Conservation (phyloP, 2,888 invertebrate genomes). For the Drosophila multiciliata region DNA sequence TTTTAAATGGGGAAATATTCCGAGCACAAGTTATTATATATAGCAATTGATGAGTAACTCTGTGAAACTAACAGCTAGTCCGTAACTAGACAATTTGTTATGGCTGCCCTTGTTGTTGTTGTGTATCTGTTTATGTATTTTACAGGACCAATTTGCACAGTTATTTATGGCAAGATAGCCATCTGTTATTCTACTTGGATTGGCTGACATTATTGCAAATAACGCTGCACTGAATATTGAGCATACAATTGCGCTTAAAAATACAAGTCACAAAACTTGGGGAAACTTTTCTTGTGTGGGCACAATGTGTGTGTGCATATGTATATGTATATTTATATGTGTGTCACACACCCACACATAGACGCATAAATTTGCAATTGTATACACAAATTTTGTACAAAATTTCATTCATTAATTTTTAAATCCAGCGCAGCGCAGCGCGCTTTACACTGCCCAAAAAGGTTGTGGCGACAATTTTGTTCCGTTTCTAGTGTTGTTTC, state of each 20-base stretch:
- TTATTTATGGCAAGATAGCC: constrained; percentile 7
- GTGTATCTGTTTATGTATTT: neutral
- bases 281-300: constrained; percentile 19
- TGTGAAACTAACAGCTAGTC: neutral
- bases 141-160: constrained; percentile 24
- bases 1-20: neutral
- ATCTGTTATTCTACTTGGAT: constrained; percentile 23
- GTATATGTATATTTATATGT: neutral
- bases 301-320: too few species aligned
- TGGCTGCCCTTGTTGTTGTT: constrained; percentile 3
- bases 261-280: constrained; percentile 40
- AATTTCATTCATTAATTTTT: constrained; percentile 73
- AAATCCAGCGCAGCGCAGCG: constrained; percentile 25
- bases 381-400: constrained; percentile 45
- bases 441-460: constrained; percentile 59
- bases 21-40: neutral
- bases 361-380: constrained; percentile 23
- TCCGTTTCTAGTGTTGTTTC: constrained; percentile 10
- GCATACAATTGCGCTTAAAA: constrained; percentile 45
- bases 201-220: constrained; percentile 20
- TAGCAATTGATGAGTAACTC: neutral
- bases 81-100: neutral
- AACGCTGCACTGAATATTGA: constrained; percentile 5
- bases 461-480: constrained; percentile 41
- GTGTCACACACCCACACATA: neutral